Percentiles rank a stretch among this genome's conserved stretches.
phyloP scores from a whole-genome alignment of 1,140 invertebrate genomes.

The Pogonomyrmex barbatus region DNA sequence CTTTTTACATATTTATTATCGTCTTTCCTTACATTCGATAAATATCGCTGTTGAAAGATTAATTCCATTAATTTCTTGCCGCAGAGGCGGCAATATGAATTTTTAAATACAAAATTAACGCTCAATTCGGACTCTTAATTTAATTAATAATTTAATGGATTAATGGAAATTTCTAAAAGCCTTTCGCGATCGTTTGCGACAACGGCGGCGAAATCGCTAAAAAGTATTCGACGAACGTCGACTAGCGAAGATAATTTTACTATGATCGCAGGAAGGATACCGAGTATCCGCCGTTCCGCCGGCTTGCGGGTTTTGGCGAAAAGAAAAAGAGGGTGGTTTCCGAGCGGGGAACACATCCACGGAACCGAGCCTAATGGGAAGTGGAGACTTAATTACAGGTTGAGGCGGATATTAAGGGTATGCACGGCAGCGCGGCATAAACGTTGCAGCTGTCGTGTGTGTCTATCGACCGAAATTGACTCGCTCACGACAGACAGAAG shows the following conservation, averaged over 20 bases:
- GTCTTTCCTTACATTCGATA: too few relatives aligned
- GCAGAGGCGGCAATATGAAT: not conserved
- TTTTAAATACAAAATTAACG: not conserved
- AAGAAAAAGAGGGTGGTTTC: slow-evolving; percentile 36
- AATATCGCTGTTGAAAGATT: slow-evolving; percentile 13
- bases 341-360: slow-evolving; percentile 59
- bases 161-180: not conserved
- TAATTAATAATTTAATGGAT: not conserved
- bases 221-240: slow-evolving; percentile 34
- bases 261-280: slow-evolving; percentile 71
- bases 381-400: slow-evolving; percentile 75
- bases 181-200: slow-evolving; percentile 6
- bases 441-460: slow-evolving; percentile 73
- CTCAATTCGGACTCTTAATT: slow-evolving; percentile 14
- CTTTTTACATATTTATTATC: not conserved
- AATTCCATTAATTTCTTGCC: not conserved
- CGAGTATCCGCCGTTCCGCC: slow-evolving; percentile 58
- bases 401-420: slow-evolving; percentile 76
- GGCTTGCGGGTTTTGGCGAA: not conserved
- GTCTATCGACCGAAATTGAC: slow-evolving; percentile 76
- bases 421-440: slow-evolving; percentile 76
- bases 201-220: not conserved
- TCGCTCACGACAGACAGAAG: slow-evolving; percentile 54
- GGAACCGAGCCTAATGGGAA: slow-evolving; percentile 75
- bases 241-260: slow-evolving; percentile 53